These are phyloP conservation scores for Leptopilina boulardi DNA, from an alignment of 1,140 invertebrate species.

Conservation along the genomic window DNA sequence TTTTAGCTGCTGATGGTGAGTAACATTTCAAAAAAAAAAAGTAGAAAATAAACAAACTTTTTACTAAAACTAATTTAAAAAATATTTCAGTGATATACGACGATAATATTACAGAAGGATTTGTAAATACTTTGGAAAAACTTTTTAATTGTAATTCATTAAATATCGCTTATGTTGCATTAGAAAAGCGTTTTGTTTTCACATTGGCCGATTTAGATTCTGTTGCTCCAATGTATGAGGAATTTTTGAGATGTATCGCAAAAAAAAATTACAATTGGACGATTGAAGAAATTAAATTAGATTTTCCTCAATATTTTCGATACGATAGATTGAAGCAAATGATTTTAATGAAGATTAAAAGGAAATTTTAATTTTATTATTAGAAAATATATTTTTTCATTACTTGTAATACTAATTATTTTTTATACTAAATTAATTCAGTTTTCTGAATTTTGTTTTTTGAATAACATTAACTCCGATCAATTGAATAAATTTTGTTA, in stretches of 20 bases:
- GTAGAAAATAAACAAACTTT: conserved; percentile 33
- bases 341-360: conserved; percentile 83
- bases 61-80: conserved; percentile 13
- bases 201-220: conserved; percentile 87
- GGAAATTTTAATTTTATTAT: conserved; percentile 29
- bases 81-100: conserved; percentile 89
- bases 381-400: conserved; percentile 45
- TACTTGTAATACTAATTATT: not conserved
- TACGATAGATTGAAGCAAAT: conserved; percentile 88
- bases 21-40: conserved; percentile 57
- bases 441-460: too few relatives aligned
- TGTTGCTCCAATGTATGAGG: conserved; percentile 89
- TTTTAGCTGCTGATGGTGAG: conserved; percentile 88
- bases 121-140: conserved; percentile 84
- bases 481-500: too few relatives aligned
- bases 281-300: conserved; percentile 80
- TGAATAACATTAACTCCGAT: too few relatives aligned
- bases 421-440: not conserved
- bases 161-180: conserved; percentile 84
- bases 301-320: conserved; percentile 89
- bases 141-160: conserved; percentile 79
- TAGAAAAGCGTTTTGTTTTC: conserved; percentile 93
- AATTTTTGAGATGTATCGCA: conserved; percentile 82
- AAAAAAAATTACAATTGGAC: conserved; percentile 76
- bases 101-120: conserved; percentile 88